Base-by-base conservation (phyloP, 2,888 invertebrate species). In the Drosophila anomelani region DNA sequence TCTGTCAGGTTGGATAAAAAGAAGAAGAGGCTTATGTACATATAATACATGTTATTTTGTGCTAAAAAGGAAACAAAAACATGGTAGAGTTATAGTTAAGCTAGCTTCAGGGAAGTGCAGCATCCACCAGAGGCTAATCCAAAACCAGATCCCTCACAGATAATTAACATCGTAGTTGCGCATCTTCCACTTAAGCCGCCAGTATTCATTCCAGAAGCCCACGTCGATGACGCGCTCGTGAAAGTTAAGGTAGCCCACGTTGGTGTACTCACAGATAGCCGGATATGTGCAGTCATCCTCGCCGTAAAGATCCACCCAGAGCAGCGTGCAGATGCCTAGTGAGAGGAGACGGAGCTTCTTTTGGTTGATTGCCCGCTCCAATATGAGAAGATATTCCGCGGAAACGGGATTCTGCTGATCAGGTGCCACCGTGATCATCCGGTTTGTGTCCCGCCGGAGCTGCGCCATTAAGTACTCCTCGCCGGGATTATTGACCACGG, bases 171-270 rank as follows among this genome's bases (percentile, higher is more conserved):
- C 98, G 93, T 96, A 98, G 93, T 98, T 95, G 63, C 93, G 93
- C 94, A 98, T 97, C 91, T 95, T 96, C 76, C 94, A 94, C 53
- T 95, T 95, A 57, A 97, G 93, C 71, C 95, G 94, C 97, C 97
- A 98, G 97, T 97, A 98, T 62, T 94, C 94, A 68, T 96, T 96
- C 92, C 96, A 94, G 87, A 97, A 94, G 12, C 98, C 98, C 60
- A 98, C 90, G 92, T 98, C 98, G 38, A 98, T 93, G 79, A 98
- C 94, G 78, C 95, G 94, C 62, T 95, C 93, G 73, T 95, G 93
- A 80, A 96, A 95, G 74, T 94, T 95, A 5, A 94, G 81, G 86
- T 95, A 95, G 57, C 94, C 93, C 4, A 97, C 96, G 90, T 95
- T 93, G 46, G 97, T 93, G 90, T 97, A 96, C 29, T 95, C 93